phyloP scores from a whole-genome alignment of 2,113 vertebrate species.

The Lanius ludovicianus region DNA sequence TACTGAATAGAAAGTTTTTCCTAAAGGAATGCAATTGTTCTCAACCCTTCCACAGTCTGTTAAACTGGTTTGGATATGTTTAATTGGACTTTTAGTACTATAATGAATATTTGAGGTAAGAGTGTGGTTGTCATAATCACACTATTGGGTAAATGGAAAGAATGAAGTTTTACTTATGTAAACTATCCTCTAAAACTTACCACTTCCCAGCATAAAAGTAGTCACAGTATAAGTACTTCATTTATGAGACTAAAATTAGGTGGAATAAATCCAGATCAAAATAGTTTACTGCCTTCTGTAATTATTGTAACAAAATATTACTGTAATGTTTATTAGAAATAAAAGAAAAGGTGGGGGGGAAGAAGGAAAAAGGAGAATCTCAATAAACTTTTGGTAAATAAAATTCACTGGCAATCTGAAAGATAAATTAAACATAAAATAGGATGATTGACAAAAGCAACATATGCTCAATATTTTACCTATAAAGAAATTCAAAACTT shows the following conservation, averaged over 20 bases:
- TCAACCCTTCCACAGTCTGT: neutral
- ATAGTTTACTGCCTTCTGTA: neutral
- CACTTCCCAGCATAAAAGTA: neutral
- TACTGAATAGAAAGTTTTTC: neutral
- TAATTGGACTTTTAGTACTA: neutral
- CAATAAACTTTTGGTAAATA: neutral
- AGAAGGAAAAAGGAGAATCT: neutral
- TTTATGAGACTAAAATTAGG: neutral
- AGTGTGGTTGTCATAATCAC: neutral
- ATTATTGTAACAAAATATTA: neutral
- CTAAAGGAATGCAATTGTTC: neutral
- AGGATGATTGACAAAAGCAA: neutral
- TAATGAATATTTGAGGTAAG: neutral
- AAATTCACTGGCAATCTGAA: neutral
- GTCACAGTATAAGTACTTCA: neutral
- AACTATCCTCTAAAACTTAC: neutral
- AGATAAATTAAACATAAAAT: neutral
- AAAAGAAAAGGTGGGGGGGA: rapidly evolving
- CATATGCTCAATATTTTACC: neutral
- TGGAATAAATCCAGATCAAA: neutral
- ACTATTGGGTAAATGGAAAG: neutral
- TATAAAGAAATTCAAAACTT: neutral
- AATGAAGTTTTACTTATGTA: neutral
- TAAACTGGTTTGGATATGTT: neutral
- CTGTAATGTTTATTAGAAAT: neutral